Conservation (phyloP, 2,797 vertebrate species). For the Toxotes lorentzi region DNA sequence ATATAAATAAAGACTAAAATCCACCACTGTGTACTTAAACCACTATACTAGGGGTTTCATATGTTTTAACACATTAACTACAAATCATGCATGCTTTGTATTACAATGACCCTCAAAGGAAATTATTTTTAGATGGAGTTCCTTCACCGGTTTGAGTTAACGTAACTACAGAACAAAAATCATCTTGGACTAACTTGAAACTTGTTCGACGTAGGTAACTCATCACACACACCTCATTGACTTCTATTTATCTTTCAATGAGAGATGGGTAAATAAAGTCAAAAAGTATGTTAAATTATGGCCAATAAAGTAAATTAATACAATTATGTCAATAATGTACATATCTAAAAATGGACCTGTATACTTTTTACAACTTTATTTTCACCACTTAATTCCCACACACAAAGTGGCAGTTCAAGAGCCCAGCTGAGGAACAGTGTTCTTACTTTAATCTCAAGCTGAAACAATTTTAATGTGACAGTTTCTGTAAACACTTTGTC, state of each 20-base stretch:
- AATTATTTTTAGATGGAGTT: too few relatives aligned
- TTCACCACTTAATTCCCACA: not conserved
- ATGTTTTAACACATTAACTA: too few relatives aligned
- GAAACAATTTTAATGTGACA: slow-evolving; percentile 33
- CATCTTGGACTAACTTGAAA: not conserved
- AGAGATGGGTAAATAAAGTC: not conserved
- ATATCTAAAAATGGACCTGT: too few relatives aligned
- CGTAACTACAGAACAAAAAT: not conserved
- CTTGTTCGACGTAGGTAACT: not conserved
- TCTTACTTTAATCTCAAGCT: slow-evolving; percentile 30
- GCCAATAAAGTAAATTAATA: not conserved
- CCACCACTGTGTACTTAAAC: too few relatives aligned
- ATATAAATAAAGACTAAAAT: not conserved
- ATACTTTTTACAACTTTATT: too few relatives aligned
- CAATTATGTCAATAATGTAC: too few relatives aligned
- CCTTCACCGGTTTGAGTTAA: not conserved
- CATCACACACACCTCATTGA: not conserved
- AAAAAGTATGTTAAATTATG: too few relatives aligned
- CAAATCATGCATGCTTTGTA: too few relatives aligned
- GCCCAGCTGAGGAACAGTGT: slow-evolving; percentile 5
- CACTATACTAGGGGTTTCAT: too few relatives aligned
- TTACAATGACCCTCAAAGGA: too few relatives aligned
- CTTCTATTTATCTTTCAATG: not conserved
- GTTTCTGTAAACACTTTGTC: slow-evolving; percentile 45
- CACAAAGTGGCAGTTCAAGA: slow-evolving; percentile 15